Base-by-base conservation (phyloP, 2,113 vertebrate species). In the Periophthalmus modestus region DNA sequence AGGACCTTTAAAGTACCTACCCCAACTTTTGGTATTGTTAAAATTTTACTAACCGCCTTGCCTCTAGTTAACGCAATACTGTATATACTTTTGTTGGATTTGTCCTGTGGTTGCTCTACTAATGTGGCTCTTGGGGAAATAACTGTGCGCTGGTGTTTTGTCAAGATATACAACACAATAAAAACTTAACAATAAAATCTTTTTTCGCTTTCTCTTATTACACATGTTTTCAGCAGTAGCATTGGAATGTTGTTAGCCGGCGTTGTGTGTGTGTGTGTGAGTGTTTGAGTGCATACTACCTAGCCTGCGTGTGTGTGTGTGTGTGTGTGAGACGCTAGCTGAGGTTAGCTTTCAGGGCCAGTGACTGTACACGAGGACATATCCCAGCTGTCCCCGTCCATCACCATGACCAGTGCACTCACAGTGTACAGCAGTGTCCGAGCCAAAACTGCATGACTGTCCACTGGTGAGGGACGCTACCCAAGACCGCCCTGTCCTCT, bases 381-480 rank as follows among this genome's bases (percentile, higher is more conserved):
- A 62, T 63, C 90, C 84, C 96, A 98, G 95, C 95, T 99, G 97
- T 91, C 72, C 71, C 48, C 0, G 95, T 97, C 96, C 84, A 87
- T 98, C 96, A 94, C 63, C 5, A 23, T 82, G 19, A 90, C 89
- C 93, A 93, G 89, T 94, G 93, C 91, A 92, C 73, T 79, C 82
- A 84, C 74, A 93, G 73, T 75, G 47, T 69, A 66, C 78, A 76
- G 16, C 69, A 74, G 72, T 72, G 55, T 72, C 73, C 71, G 33
- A 15, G 71, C 57, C 67, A 84, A 74, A 70, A 67, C 79, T 84
- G 14, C 82, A 89, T 88, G 89, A 93, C 77, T 65, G 69, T 91
- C 91, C 87, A 88, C 65, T 84, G 81, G 87, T 82, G 82, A 84
- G 77, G 77, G 83, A 81, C 72, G 67, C 78, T 69, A 59, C 6